Base-by-base conservation (phyloP, 2,888 invertebrate genomes). In the Amphipyra berbera region DNA sequence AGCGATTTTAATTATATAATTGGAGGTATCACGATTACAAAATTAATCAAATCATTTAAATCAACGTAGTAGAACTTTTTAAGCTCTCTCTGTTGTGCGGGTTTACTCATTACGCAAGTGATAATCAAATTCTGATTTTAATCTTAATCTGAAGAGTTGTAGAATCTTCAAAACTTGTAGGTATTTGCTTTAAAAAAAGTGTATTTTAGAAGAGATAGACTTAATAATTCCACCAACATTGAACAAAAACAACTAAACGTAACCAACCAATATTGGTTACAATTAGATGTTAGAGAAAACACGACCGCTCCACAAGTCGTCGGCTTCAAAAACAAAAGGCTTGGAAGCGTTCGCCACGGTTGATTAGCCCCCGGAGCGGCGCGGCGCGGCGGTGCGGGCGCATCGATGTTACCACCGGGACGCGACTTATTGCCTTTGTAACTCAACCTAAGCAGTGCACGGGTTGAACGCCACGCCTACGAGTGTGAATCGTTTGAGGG, bases 301-400 rank as follows among this genome's bases (percentile, higher is more conserved):
- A 30, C 55, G 70, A 60, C 40, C 42, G 42, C 15, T 56, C 45
- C 55, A 52, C 62, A 56, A 68, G 65, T 65, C 55, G 78, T 81
- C 83, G 82, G 79, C 71, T 71, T 64, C 61, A 79, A 80, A 82
- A 83, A 84, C 84, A 85, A 85, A 84, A 84, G 85, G 76, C 76
- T 76, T 77, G 79, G 82, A 77, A 78, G 73, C 66, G 76, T 79
- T 76, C 69, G 69, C 79, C 64, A 72, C 81, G 81, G 78, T 81
- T 86, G 85, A 86, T 85, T 84, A 85, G 82, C 79, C 84, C 86
- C 84, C 66, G 79, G 76, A 84, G 86, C 86, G 74, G 47, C 33
- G 86, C 86, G 74, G 47, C 33, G 44, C 44, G 45, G 40, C 40
- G 40, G 37, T 10, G 37, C 37, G n/a, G 45, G 71, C 72, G 74